Evolutionary conservation across 2,888 invertebrate genomes (phyloP).

Genomic region (Adelphocoris suturalis): DNA sequence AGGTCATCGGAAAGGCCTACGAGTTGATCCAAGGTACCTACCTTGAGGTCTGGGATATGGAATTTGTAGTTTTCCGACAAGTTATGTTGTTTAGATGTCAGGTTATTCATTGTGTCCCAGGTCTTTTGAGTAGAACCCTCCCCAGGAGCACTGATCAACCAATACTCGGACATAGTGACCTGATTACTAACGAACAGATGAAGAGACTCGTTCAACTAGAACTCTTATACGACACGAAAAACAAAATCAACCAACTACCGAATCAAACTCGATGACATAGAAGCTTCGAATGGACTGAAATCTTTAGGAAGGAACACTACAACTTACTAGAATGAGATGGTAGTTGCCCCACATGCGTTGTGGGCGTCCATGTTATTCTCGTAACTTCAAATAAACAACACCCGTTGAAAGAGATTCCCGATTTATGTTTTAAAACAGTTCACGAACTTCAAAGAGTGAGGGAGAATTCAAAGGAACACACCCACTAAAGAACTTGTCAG

Average conservation of each 20-base stretch:
- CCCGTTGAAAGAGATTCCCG: not conserved
- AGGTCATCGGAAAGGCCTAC: conserved; percentile 99
- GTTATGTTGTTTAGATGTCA: conserved; percentile 92
- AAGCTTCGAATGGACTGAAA: not conserved
- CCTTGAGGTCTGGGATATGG: conserved; percentile 99
- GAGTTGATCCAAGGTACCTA: conserved; percentile 98
- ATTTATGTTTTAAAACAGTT: not conserved
- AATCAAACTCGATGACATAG: not conserved
- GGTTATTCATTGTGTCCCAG: conserved; percentile 96
- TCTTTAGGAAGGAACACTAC: not conserved
- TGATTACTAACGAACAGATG: not conserved
- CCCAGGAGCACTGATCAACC: conserved; percentile 99
- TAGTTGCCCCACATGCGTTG: not conserved
- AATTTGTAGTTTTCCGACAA: conserved; percentile 97
- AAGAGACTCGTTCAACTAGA: not conserved
- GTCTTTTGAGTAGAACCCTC: conserved; percentile 99
- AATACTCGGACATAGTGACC: conserved; percentile 92
- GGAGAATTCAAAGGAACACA: not conserved
- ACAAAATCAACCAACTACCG: not conserved
- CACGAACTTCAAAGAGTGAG: not conserved
- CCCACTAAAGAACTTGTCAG: conserved; percentile 23
- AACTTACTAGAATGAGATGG: not conserved
- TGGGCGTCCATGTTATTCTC: conserved; percentile 15
- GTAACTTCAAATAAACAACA: conserved; percentile 29
- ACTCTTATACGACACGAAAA: not conserved